Evolutionary conservation across 1,140 invertebrate genomes (phyloP).

Genomic region (Adoxophyes honmai): DNA sequence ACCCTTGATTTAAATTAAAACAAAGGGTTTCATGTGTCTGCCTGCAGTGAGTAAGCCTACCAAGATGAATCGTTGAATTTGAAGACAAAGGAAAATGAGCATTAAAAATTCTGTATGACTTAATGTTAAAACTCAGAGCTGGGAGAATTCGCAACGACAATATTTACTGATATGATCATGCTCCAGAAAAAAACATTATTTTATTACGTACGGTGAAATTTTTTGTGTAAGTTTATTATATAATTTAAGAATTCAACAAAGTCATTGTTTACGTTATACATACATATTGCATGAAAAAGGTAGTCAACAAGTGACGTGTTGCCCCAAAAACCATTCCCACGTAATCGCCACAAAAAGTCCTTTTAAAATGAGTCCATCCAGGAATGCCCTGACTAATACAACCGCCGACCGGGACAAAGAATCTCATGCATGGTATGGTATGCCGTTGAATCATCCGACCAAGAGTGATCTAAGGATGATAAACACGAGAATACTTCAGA

Average conservation of each 20-base stretch:
- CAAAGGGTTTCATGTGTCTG: constrained; percentile 13
- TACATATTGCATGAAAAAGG: too few relatives aligned
- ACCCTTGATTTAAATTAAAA: constrained; percentile 15
- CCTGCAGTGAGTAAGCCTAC: constrained; percentile 2
- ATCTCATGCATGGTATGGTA: constrained; percentile 10
- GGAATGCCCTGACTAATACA: constrained; percentile 25
- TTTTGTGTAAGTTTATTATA: too few relatives aligned
- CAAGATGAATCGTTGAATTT: constrained; percentile 10
- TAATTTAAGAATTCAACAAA: too few relatives aligned
- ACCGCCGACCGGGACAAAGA: constrained; percentile 17
- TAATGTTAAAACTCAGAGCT: background rate
- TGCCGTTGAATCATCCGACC: constrained; percentile 17
- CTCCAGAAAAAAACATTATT: too few relatives aligned
- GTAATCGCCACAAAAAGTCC: constrained; percentile 26
- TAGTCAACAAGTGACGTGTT: too few relatives aligned
- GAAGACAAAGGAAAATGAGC: constrained; percentile 13
- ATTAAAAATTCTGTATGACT: background rate
- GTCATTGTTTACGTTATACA: too few relatives aligned
- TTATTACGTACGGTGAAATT: too few relatives aligned
- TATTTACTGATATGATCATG: too few relatives aligned
- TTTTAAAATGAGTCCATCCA: background rate
- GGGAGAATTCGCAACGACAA: background rate
- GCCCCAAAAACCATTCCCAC: constrained; percentile 18
- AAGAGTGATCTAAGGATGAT: too few relatives aligned
- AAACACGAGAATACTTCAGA: too few relatives aligned